These are phyloP conservation scores for Pocillopora damicornis DNA, from an alignment of 64 coral and sea anemone species.

Conservation along the genomic window DNA sequence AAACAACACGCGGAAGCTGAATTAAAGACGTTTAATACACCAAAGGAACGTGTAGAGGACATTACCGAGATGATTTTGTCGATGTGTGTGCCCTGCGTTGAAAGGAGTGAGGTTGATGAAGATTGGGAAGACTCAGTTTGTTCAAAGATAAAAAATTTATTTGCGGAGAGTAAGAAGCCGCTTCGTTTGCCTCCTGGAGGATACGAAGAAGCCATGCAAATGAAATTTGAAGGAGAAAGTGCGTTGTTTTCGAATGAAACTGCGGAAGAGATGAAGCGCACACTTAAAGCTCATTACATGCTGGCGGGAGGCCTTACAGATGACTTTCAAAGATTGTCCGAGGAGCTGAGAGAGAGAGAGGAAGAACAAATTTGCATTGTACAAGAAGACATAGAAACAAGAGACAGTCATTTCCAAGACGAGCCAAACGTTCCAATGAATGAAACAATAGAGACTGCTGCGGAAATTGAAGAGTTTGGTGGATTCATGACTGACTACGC, in stretches of 20 bases:
- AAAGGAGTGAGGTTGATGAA: neutral
- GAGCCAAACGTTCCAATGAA: neutral
- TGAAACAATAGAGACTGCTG: neutral
- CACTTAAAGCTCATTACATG: conserved; percentile 17
- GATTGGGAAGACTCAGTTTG: neutral
- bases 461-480: neutral
- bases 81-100: conserved; percentile 9
- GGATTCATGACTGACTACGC: neutral
- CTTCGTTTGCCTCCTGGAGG: neutral
- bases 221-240: conserved; percentile 9
- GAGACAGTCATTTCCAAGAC: neutral
- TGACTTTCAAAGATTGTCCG: neutral
- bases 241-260: neutral
- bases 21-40: neutral
- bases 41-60: conserved; percentile 9
- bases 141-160: neutral
- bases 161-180: neutral
- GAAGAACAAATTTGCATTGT: neutral
- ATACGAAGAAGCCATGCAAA: neutral
- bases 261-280: neutral
- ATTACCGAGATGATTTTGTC: neutral
- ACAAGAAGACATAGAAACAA: neutral
- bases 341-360: neutral
- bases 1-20: neutral
- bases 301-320: conserved; percentile 2